Percentiles rank a stretch among this genome's conserved stretches.
Conservation (phyloP, 1,140 invertebrate species). For the Cydia splendana region DNA sequence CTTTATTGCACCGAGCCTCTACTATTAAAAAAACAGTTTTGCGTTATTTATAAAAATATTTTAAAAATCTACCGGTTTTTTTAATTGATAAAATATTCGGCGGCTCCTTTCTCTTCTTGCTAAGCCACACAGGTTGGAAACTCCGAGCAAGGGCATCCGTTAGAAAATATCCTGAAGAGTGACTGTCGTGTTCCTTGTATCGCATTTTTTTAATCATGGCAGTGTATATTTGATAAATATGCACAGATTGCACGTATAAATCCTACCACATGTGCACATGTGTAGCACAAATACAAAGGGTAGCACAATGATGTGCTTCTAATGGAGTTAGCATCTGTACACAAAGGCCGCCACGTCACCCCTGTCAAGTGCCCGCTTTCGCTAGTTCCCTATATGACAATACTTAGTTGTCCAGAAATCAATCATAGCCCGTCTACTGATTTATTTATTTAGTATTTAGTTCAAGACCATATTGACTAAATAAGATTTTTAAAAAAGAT, state of each 20-base stretch:
- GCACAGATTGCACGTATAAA: slow-evolving; percentile 2
- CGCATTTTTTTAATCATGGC: not conserved
- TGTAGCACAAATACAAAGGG: slow-evolving; percentile 15
- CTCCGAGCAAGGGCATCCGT: no score
- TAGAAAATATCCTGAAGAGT: no score
- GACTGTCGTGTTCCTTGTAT: not conserved
- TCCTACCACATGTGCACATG: slow-evolving; percentile 15
- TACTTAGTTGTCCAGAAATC: not conserved
- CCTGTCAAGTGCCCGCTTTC: slow-evolving; percentile 15
- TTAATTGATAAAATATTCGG: no score
- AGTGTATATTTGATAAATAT: not conserved
- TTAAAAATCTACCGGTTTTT: no score
- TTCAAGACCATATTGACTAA: no score
- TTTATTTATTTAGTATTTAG: not conserved
- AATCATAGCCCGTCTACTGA: not conserved
- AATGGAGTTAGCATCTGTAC: slow-evolving; percentile 25
- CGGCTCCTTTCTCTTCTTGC: no score
- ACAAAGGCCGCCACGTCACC: not conserved
- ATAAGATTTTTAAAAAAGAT: no score
- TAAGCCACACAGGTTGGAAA: no score
- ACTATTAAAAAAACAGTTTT: no score
- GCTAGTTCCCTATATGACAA: not conserved
- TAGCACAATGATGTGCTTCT: slow-evolving; percentile 28
- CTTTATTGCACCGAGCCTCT: no score
- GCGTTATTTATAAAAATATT: no score